phyloP scores from a whole-genome alignment of 2,113 vertebrate species.

The Hiodon tergisus region DNA sequence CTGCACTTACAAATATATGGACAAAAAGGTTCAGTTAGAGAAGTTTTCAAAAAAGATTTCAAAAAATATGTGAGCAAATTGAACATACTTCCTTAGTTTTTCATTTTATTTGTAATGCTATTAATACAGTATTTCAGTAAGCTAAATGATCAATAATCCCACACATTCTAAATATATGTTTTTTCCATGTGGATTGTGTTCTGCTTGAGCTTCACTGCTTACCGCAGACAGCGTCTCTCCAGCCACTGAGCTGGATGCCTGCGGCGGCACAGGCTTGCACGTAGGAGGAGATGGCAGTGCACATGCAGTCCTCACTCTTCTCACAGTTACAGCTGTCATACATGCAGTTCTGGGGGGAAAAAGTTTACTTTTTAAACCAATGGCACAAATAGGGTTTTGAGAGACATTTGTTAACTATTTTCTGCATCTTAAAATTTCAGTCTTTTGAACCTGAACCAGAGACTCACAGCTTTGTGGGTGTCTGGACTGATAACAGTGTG shows the following conservation, averaged over 20 bases:
- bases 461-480: constrained; percentile 65
- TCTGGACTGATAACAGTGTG: constrained; percentile 66
- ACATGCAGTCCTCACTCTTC: constrained; percentile 81
- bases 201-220: constrained; percentile 31
- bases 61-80: background rate
- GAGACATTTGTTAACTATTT: background rate
- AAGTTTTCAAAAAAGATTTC: background rate
- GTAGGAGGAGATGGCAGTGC: constrained; percentile 75
- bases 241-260: constrained; percentile 55
- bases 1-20: no score
- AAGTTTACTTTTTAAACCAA: background rate
- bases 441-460: background rate
- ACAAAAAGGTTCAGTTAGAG: background rate
- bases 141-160: no score
- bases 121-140: no score
- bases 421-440: background rate
- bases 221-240: constrained; percentile 58
- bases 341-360: constrained; percentile 72
- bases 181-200: background rate
- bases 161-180: no score
- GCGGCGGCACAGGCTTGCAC: constrained; percentile 60
- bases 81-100: background rate
- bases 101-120: background rate
- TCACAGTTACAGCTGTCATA: constrained; percentile 90
- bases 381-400: background rate